A percentile compares a stretch with the other conserved stretches of the same genome.
Conservation (phyloP, 2,113 vertebrate species). For the Oriolus oriolus region DNA sequence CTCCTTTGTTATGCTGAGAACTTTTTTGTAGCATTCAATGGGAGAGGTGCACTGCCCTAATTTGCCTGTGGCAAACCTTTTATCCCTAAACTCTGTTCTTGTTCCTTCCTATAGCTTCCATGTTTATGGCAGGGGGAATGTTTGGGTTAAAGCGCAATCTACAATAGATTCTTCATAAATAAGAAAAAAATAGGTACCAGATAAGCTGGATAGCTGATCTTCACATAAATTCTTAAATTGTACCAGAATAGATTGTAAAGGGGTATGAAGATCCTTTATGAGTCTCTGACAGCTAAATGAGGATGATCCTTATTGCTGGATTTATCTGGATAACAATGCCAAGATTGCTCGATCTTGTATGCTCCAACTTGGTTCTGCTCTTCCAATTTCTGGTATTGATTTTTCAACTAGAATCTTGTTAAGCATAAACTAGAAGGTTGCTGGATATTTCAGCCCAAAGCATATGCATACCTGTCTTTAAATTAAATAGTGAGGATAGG, state of each 20-base stretch:
- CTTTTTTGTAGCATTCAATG: not conserved
- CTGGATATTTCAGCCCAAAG: not conserved
- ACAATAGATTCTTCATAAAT: not conserved
- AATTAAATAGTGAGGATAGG: not conserved
- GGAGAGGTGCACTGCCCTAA: rapidly evolving
- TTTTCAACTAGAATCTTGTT: not conserved
- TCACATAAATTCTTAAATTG: not conserved
- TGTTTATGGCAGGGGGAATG: not conserved
- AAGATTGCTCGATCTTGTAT: not conserved
- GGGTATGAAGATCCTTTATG: not conserved
- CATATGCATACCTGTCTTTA: not conserved
- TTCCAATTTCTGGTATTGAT: not conserved
- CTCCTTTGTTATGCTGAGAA: not conserved
- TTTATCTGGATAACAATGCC: not conserved
- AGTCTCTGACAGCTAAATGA: not conserved
- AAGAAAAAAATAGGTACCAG: not conserved
- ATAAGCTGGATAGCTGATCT: not conserved
- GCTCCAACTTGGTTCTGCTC: not conserved
- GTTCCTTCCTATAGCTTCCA: not conserved
- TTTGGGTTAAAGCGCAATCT: not conserved
- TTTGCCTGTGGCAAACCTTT: not conserved
- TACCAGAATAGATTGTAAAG: not conserved
- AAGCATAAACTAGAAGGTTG: not conserved
- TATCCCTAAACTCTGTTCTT: not conserved
- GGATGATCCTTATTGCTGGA: not conserved